Evolutionary conservation across 2,888 invertebrate genomes (phyloP), one percentile per base, ranked within the genome.

Genomic region (Xestia ashworthii): DNA sequence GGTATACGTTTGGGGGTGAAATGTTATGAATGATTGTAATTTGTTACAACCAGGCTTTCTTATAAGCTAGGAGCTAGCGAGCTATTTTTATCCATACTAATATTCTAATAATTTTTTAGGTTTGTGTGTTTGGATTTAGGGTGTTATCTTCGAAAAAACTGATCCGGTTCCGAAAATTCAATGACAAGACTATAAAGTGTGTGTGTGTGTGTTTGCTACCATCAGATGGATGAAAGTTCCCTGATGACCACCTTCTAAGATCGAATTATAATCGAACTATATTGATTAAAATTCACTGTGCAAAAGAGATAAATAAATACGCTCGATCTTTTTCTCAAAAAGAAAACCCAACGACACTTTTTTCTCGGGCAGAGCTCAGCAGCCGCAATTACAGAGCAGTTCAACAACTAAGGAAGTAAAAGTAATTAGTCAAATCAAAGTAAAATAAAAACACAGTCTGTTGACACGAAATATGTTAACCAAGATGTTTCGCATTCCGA

Each of bases 21-120:
- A 83, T 88, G 81, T 88, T 88, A 89, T 81, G 88, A 88, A 91
- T 89, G 85, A 80, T 71, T 84, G 80, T 85, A 88, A 90, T 92
- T 84, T 81, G 32, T 81, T 84, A 81, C 44, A 44, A 5, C 3
- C 74, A 66, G 48, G 58, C 1, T 71, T 75, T 64, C 74, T 71
- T 81, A 1, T 81, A 81, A 71, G n/a, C 76, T 1, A 32, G 32
- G 82, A 85, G 82, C 62, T 65, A 65, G n/a, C n/a, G 65, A 32
- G 19, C 32, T 60, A 60, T 60, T 60, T 14, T 60, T 16, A 60
- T 60, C 32, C 8, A 8, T 25, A 55, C 12, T 60, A 60, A 32
- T 2, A 32, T 32, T 32, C 32, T n/a, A n/a, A n/a, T n/a, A 32
- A 32, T 32, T 53, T 9, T 53, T 53, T 12, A n/a, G 12, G 11